Conservation (phyloP, 2,113 vertebrate genomes). For the Sinocyclocheilus rhinocerous region DNA sequence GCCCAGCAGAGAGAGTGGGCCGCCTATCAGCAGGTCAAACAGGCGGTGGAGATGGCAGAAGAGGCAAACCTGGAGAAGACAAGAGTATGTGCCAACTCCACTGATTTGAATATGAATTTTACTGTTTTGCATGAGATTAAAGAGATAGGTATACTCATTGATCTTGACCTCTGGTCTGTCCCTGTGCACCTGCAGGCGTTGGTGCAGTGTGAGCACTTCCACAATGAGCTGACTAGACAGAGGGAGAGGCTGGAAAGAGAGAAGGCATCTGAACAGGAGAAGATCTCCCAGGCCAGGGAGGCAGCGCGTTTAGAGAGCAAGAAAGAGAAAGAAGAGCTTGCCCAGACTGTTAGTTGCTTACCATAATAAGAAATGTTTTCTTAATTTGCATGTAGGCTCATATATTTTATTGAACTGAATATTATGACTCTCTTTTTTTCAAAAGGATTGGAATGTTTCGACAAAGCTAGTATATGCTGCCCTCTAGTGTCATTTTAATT, state of each 20-base stretch:
- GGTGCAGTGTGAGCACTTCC: slow-evolving; percentile 85
- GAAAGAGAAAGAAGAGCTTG: slow-evolving; percentile 80
- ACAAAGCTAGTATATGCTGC: slow-evolving; percentile 34
- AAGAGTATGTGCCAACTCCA: slow-evolving; percentile 66
- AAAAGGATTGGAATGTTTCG: neutral
- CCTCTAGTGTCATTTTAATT: slow-evolving; percentile 49
- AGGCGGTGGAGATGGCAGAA: slow-evolving; percentile 86
- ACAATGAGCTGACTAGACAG: slow-evolving; percentile 81
- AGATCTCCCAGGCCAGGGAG: slow-evolving; percentile 79
- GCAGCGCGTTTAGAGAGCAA: slow-evolving; percentile 73
- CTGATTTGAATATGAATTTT: slow-evolving; percentile 25
- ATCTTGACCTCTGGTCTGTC: neutral
- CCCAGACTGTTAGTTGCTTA: slow-evolving; percentile 73
- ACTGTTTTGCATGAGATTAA: slow-evolving; percentile 11
- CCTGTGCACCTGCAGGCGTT: slow-evolving; percentile 75
- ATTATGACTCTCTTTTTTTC: neutral
- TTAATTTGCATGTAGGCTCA: neutral
- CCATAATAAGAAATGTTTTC: neutral
- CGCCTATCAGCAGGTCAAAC: slow-evolving; percentile 87
- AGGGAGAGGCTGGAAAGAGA: slow-evolving; percentile 81
- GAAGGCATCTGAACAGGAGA: slow-evolving; percentile 75
- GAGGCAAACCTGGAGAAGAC: slow-evolving; percentile 89
- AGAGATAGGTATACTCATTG: neutral
- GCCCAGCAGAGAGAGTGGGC: slow-evolving; percentile 83
- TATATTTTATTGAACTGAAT: neutral